A percentile compares a stretch with the other conserved stretches of the same genome.
Evolutionary conservation across 2,888 invertebrate genomes (phyloP).

Genomic region (Diploptera punctata): DNA sequence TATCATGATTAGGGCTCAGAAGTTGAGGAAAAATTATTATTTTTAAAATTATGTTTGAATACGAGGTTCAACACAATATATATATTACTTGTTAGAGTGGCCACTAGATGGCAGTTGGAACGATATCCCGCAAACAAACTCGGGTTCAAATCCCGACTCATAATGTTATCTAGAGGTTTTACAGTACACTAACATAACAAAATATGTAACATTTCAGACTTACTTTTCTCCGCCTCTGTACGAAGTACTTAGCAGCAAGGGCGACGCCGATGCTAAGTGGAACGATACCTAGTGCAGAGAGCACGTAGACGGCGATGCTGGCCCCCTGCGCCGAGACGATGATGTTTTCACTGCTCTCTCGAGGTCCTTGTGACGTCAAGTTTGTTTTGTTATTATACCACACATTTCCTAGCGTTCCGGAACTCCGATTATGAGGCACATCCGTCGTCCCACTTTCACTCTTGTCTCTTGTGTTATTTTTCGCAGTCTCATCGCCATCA

Average conservation of each 20-base stretch:
- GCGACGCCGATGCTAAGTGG: conserved; percentile 1
- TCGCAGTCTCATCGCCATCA: neutral
- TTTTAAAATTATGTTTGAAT: no score
- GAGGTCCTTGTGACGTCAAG: neutral
- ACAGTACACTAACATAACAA: neutral
- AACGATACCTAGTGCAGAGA: conserved; percentile 2
- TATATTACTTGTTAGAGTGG: neutral
- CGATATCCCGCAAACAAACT: neutral
- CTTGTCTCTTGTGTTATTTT: neutral
- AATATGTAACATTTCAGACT: no score
- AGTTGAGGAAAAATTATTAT: no score
- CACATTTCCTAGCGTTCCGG: neutral
- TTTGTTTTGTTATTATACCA: neutral
- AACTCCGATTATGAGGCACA: neutral
- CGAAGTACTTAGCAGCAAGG: conserved; percentile 13
- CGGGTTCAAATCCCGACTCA: neutral
- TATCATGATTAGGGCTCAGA: no score
- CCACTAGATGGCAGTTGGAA: no score
- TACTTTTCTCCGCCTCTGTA: conserved; percentile 35
- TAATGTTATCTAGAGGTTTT: neutral
- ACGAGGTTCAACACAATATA: no score
- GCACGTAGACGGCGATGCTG: conserved; percentile 29
- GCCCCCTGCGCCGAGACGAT: conserved; percentile 5
- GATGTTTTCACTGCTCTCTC: neutral
- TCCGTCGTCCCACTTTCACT: neutral